Conservation (phyloP, 2,113 vertebrate genomes). For the Trichechus manatus region DNA sequence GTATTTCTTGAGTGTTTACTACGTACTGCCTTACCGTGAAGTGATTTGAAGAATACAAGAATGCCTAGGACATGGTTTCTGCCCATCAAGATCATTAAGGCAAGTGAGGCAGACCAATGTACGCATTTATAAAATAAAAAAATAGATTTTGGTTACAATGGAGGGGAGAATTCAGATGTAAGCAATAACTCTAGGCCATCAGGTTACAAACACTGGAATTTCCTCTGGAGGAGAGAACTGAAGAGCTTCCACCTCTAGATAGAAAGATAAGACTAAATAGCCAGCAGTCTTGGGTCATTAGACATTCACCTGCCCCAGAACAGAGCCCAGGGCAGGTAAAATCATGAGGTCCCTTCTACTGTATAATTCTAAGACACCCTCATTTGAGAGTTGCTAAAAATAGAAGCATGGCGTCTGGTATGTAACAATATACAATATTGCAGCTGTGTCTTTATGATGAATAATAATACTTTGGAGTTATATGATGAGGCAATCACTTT, state of each 20-base stretch:
- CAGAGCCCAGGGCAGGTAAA: constrained; percentile 39
- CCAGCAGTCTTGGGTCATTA: background rate
- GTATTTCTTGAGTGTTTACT: background rate
- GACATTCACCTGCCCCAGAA: background rate
- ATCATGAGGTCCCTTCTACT: constrained; percentile 1
- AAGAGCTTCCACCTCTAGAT: background rate
- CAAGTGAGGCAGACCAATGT: background rate
- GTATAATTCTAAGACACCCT: constrained; percentile 81
- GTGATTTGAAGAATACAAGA: background rate
- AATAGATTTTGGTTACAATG: background rate
- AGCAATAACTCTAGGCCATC: background rate
- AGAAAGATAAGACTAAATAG: background rate
- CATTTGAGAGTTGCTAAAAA: constrained; percentile 80
- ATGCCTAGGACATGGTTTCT: background rate
- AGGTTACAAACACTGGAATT: background rate
- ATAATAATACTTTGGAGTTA: constrained; percentile 82
- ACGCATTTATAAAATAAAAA: background rate
- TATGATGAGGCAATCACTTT: constrained; percentile 84
- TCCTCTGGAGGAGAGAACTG: background rate
- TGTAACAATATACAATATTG: constrained; percentile 85
- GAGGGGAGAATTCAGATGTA: background rate
- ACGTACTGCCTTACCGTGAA: background rate
- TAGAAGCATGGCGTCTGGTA: constrained; percentile 80
- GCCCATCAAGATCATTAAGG: background rate
- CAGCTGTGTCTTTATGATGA: constrained; percentile 83